Evolutionary conservation across 1,140 invertebrate species (phyloP), one percentile per base, ranked within the genome.

Genomic region (Popillia japonica): DNA sequence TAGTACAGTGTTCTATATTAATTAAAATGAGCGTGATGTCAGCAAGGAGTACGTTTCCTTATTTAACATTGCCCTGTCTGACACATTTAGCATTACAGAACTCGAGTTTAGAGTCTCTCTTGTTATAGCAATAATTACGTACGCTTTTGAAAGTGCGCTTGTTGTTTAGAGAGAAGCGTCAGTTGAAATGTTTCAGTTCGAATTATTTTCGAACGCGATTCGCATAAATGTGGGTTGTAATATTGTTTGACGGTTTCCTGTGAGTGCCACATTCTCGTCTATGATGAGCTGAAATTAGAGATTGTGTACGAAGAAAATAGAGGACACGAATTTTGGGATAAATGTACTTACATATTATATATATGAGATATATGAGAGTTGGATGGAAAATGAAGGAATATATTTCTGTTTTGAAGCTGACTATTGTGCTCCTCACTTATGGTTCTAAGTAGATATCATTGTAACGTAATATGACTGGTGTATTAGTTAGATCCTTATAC

Each of bases 191-290:
- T 68, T 23, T 68, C 22, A 68, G 61, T 9, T 68, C 22, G 22
- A 27, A 27, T 68, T 68, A 68, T 68, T 68, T 68, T 68, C 20
- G 27, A 68, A 68, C 7, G 9, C 8, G 17, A 27, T 68, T 68
- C 22, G 20, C 27, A 23, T 68, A 68, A 55, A 55, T 17, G 48
- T 68, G 27, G 6, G 61, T 22, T 68, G 22, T 9, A 23, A 34
- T 27, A 68, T 68, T 34, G 61, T 68, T 27, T 0, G 10, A 23
- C 1, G 14, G 48, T 17, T 55, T n/a, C 11, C 11, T 6, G 4
- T 6, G 17, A 17, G 14, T n/a, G 48, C 48, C 27, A 34, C 4
- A 34, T 34, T 34, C 27, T 34, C 27, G 1, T 34, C 27, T 34
- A 4, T 34, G 27, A 34, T 34, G 27, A 34, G 27, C 4, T 34